Base-by-base conservation (phyloP, 1,140 invertebrate species). In the Drosophila aff. region DNA sequence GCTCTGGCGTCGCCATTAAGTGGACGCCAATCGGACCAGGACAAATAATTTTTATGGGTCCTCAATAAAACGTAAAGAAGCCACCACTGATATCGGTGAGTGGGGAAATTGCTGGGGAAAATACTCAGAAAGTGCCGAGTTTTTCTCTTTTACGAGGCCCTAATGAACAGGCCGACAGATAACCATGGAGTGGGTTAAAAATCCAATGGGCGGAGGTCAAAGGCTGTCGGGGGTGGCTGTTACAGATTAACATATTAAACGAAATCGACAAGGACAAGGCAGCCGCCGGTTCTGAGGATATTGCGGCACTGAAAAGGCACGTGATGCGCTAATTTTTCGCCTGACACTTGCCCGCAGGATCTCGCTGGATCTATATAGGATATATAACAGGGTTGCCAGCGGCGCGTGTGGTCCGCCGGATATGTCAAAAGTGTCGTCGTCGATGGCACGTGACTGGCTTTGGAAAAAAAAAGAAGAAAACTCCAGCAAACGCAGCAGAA, bases 241-340 rank as follows among this genome's bases (percentile, higher is more conserved):
- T 78, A 71, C 67, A 84, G 84, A 90, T 89, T 89, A 89, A 89
- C 84, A 85, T 89, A 89, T 89, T 90, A 90, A 91, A 90, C 82
- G 85, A 91, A 90, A 91, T 90, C 86, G 86, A 91, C 57, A 78
- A 63, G 77, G 52, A 65, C 64, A 66, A 44, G 23, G 66, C 57
- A 55, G 76, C 57, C 68, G 76, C 61, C 80, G 72, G 81, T 72
- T 89, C 4, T 67, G 52, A 81, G 85, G 81, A 90, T 84, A 81
- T 90, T 82, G 85, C 60, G 82, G 75, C 81, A 71, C 75, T 33
- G 69, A 55, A 68, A 69, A 33, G 52, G 89, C 90, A 92, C 90
- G 90, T 92, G 90, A 92, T 92, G 91, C 90, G 91, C 91, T 92
- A 92, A 92, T 92, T 92, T 85, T 84, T 74, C 82, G 86, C 81